These are phyloP conservation scores for Eulemur rufifrons DNA, from an alignment of 2,113 vertebrate species.

Conservation along the genomic window DNA sequence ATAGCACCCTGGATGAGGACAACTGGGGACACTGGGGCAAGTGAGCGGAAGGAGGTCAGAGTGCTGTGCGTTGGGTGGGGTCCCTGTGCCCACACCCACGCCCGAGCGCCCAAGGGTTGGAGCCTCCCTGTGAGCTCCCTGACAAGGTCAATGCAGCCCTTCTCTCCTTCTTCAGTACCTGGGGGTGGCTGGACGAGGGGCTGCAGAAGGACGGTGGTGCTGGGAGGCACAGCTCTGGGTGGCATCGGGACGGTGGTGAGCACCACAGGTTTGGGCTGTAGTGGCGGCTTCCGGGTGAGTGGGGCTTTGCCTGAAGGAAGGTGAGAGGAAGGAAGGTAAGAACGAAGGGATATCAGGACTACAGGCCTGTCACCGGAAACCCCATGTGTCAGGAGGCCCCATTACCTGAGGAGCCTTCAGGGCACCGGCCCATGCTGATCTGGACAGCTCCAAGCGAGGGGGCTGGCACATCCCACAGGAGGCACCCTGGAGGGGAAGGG, in stretches of 20 bases:
- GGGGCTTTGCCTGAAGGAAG: constrained; percentile 75
- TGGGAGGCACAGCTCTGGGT: constrained; percentile 71
- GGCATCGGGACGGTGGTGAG: constrained; percentile 82
- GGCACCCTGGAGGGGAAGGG: constrained; percentile 88
- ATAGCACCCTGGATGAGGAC: constrained; percentile 89
- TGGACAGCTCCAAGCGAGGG: constrained; percentile 86
- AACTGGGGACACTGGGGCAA: constrained; percentile 76
- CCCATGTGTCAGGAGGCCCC: neutral
- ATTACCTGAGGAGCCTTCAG: constrained; percentile 70
- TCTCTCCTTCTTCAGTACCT: constrained; percentile 45
- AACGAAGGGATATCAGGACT: neutral
- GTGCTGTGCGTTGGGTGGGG: neutral
- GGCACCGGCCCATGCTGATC: constrained; percentile 81
- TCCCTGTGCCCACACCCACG: neutral
- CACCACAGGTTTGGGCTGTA: constrained; percentile 89
- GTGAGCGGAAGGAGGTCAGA: neutral
- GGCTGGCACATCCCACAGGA: constrained; percentile 87
- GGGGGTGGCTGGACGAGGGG: constrained; percentile 73
- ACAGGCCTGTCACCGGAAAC: neutral
- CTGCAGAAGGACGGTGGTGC: constrained; percentile 89
- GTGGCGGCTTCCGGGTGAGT: constrained; percentile 85
- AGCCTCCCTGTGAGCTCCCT: neutral
- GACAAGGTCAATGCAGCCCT: neutral
- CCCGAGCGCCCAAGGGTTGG: neutral
- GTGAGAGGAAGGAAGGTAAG: neutral